These are phyloP conservation scores for Blastobasis adustella DNA, from an alignment of 2,888 invertebrate species.

Conservation along the genomic window DNA sequence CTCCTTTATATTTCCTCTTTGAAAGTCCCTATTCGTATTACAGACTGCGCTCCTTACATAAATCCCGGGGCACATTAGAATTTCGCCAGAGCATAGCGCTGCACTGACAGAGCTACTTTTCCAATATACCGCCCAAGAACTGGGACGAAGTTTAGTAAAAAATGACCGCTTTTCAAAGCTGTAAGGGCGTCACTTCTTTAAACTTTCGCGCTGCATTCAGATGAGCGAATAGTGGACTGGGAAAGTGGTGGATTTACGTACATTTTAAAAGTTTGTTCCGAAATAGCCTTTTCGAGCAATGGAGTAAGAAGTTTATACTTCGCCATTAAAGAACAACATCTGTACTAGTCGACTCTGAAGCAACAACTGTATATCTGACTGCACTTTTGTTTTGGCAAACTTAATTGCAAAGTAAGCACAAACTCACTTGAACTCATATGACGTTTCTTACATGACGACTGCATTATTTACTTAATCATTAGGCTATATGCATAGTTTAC, in stretches of 20 bases:
- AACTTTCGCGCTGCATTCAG: not conserved
- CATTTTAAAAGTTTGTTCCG: no score
- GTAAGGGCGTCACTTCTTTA: not conserved
- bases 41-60: slow-evolving; percentile 25
- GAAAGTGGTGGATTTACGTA: no score
- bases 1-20: not conserved
- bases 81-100: slow-evolving; percentile 17
- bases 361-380: no score
- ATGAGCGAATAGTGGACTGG: not conserved
- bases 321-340: no score
- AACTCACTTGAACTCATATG: no score
- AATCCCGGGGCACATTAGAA: slow-evolving; percentile 39
- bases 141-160: not conserved
- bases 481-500: no score
- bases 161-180: not conserved
- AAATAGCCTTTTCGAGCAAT: not conserved
- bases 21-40: not conserved
- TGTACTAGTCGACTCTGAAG: no score
- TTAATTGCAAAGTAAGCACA: no score
- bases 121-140: slow-evolving; percentile 6
- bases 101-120: slow-evolving; percentile 6
- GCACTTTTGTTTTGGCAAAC: no score
- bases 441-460: no score
- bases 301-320: not conserved
- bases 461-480: no score